Base-by-base conservation (phyloP, 2,113 vertebrate species). In the Haliaeetus leucogaster region DNA sequence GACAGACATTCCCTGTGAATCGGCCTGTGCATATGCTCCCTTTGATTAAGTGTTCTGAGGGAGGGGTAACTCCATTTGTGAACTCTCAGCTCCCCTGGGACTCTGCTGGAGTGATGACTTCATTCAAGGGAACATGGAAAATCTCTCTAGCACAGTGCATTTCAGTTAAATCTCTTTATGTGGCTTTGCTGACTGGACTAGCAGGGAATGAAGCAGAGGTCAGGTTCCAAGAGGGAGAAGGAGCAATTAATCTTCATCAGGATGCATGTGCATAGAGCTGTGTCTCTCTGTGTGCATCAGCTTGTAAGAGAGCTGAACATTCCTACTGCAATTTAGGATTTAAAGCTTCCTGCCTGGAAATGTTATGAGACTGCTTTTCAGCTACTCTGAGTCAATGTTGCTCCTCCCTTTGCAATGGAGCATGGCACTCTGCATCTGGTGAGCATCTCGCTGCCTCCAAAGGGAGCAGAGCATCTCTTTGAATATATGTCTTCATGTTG, bases 11-110 rank as follows among this genome's bases (percentile, higher is more conserved):
- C 47, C 74, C 86, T 67, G 82, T 32, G 71, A 79, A 43, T 26
- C 5, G 1, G 29, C 34, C 32, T 68, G 50, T 22, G 72, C 58
- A 13, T 25, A 29, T 72, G 90, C 84, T 90, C 22, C 73, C 34
- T 61, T 23, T 26, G 90, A 42, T 40, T 66, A 74, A 95, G 89
- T 74, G 86, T 42, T 84, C 59, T 6, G 30, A 50, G 63, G 71
- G 89, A 50, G 80, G 61, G 83, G 52, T 66, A 25, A 68, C 43
- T 42, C 86, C 95, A 86, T 96, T 80, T 77, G 91, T 95, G 95
- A 80, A 7, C 91, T 53, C 82, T 65, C 27, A 3, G 13, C 40
- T 68, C 89, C 89, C 74, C n/a, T 38, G 70, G 89, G 62, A 45
- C 27, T 48, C 53, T 32, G 74, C 68, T 55, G 89, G 55, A 67